Evolutionary conservation across 2,888 invertebrate species (phyloP), one percentile per base, ranked within the genome.

Genomic region (Baccha elongata): DNA sequence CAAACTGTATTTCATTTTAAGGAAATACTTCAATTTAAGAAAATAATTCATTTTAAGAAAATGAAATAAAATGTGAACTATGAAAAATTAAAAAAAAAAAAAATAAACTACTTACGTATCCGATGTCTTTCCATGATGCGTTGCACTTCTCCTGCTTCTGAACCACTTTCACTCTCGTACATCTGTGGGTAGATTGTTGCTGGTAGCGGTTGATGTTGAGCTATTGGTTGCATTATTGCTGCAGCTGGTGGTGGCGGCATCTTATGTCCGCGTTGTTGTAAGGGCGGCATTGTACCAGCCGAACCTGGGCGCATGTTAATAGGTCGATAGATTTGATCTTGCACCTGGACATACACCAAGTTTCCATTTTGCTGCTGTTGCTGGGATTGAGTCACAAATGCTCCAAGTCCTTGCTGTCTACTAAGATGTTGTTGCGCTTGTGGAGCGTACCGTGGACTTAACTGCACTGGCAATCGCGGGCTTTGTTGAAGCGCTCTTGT

Each of bases 101-200:
- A n/a, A n/a, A n/a, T n/a, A n/a, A n/a, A n/a, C n/a, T 68, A 83
- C 83, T 83, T 48, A 83, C 83, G 78, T 73, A 78, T 78, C 44
- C 78, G 37, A 40, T 84, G 85, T 60, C 87, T 86, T 74, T 89
- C 89, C 87, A 89, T 87, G 26, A 94, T 94, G 85, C 93, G 91
- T 87, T 94, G 94, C 74, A 94, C 93, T 90, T 95, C 95, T 3
- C 94, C 94, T 40, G 94, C 94, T 88, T 95, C 95, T 42, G 94
- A 94, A 23, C 94, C 94, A 87, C 94, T 94, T 88, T 95, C 95
- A 79, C 94, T 94, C 87, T 94, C 94, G 3, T 93, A 93, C 40
- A 86, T 69, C 40, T 86, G 85, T 21, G 78, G 65, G 17, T 76
- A 80, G 4, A 74, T 50, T 42, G 75, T 71, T 11, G 42, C 52